These are phyloP conservation scores for Drosophila robusta DNA, from an alignment of 2,888 invertebrate genomes.

Conservation along the genomic window DNA sequence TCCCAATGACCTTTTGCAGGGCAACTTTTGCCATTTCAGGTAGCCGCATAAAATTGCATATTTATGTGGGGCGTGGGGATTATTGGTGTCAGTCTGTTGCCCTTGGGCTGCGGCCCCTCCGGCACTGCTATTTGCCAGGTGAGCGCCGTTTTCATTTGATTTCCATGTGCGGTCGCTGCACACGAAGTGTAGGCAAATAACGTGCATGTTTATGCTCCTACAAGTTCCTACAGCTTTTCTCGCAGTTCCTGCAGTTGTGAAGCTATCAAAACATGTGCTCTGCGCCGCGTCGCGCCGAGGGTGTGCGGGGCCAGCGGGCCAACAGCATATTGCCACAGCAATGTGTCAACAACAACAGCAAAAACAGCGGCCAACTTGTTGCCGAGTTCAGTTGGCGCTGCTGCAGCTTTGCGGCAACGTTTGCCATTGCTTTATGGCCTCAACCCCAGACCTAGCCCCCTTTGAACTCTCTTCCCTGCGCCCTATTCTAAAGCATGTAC, in stretches of 20 bases:
- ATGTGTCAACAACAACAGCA: slow-evolving; percentile 26
- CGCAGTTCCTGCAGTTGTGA: slow-evolving; percentile 13
- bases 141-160: slow-evolving; percentile 58
- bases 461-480: not conserved
- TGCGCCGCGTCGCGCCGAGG: not conserved
- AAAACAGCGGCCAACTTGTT: slow-evolving; percentile 47
- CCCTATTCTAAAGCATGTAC: not conserved
- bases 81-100: slow-evolving; percentile 48
- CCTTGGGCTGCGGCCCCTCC: slow-evolving; percentile 18
- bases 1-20: slow-evolving; percentile 13
- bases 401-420: slow-evolving; percentile 41
- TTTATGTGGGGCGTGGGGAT: slow-evolving; percentile 35
- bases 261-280: slow-evolving; percentile 37
- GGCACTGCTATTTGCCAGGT: slow-evolving; percentile 12
- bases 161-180: slow-evolving; percentile 51
- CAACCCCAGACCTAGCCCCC: not conserved
- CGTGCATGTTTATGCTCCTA: slow-evolving; percentile 16
- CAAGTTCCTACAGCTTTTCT: slow-evolving; percentile 6
- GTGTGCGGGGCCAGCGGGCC: slow-evolving; percentile 7
- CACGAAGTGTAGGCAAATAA: slow-evolving; percentile 44
- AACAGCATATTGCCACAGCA: slow-evolving; percentile 46
- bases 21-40: slow-evolving; percentile 27
- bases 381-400: slow-evolving; percentile 20
- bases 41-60: slow-evolving; percentile 52
- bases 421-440: slow-evolving; percentile 28